phyloP scores from a whole-genome alignment of 2,113 vertebrate species.

The Semnornis frantzii region DNA sequence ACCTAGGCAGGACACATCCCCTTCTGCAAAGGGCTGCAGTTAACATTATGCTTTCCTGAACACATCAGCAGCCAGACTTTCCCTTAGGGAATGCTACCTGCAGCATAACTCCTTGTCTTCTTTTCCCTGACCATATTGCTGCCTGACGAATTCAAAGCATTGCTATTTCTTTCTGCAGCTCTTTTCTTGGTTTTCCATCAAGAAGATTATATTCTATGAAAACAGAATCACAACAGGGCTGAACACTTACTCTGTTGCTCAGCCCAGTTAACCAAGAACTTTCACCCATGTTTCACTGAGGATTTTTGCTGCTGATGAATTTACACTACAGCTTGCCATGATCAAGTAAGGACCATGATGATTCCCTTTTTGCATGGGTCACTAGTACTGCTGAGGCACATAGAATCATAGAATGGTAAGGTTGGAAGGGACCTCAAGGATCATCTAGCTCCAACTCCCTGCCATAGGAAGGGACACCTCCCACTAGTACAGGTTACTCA shows the following conservation, averaged over 20 bases:
- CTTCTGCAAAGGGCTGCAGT: background rate
- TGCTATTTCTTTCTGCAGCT: background rate
- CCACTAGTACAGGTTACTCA: too few relatives aligned
- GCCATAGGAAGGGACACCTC: too few relatives aligned
- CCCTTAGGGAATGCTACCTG: background rate
- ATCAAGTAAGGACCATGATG: background rate
- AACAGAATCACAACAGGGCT: slow-evolving; percentile 35
- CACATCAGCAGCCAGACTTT: background rate
- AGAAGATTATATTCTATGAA: slow-evolving; percentile 56
- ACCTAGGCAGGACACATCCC: background rate
- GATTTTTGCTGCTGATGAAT: background rate
- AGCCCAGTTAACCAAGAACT: slow-evolving; percentile 2
- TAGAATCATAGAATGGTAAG: too few relatives aligned
- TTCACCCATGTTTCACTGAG: background rate
- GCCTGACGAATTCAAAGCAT: background rate
- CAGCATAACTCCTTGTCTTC: background rate
- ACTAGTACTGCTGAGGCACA: background rate
- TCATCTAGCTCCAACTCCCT: too few relatives aligned
- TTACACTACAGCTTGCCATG: background rate
- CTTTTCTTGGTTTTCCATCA: slow-evolving; percentile 18
- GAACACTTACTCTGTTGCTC: slow-evolving; percentile 40
- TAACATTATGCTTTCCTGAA: background rate
- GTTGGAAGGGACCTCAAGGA: too few relatives aligned
- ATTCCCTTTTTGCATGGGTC: background rate
- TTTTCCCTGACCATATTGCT: background rate